These are phyloP conservation scores for Mesembrinibis cayennensis DNA, from an alignment of 2,113 vertebrate species.

Conservation along the genomic window DNA sequence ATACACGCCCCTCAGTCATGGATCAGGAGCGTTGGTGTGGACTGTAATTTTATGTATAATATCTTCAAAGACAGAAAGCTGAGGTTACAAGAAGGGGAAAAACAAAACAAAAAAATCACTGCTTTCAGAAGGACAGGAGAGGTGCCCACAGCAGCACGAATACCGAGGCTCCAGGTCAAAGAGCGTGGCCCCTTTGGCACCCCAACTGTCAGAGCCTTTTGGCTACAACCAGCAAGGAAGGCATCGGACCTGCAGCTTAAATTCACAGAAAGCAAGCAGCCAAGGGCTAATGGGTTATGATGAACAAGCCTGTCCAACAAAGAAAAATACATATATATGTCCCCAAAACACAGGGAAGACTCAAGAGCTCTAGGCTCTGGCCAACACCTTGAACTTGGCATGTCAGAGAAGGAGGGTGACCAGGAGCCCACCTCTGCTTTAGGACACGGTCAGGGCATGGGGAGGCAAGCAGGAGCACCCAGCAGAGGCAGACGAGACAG, in stretches of 20 bases:
- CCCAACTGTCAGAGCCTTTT: rapidly evolving
- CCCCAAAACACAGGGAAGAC: background rate
- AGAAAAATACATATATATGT: background rate
- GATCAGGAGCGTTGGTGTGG: background rate
- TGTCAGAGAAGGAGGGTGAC: background rate
- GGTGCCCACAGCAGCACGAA: rapidly evolving
- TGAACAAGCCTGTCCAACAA: background rate
- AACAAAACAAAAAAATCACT: background rate
- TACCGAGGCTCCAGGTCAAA: background rate
- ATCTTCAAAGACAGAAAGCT: background rate
- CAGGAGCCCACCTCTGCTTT: background rate
- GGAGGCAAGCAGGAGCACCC: background rate
- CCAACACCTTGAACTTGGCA: background rate
- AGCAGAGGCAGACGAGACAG: background rate
- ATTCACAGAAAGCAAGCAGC: background rate
- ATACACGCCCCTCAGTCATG: background rate
- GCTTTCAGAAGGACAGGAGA: background rate
- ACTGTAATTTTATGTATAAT: background rate
- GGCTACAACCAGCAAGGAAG: background rate
- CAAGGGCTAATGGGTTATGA: background rate
- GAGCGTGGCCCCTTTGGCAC: rapidly evolving
- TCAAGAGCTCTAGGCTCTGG: background rate
- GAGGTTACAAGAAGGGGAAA: background rate
- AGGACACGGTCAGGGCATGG: rapidly evolving
- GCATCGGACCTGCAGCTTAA: background rate